Evolutionary conservation across 35 echinoderm and acorn worm species (phyloP), one percentile per base, ranked within the genome.

Genomic region (Stichopus chloronotus): DNA sequence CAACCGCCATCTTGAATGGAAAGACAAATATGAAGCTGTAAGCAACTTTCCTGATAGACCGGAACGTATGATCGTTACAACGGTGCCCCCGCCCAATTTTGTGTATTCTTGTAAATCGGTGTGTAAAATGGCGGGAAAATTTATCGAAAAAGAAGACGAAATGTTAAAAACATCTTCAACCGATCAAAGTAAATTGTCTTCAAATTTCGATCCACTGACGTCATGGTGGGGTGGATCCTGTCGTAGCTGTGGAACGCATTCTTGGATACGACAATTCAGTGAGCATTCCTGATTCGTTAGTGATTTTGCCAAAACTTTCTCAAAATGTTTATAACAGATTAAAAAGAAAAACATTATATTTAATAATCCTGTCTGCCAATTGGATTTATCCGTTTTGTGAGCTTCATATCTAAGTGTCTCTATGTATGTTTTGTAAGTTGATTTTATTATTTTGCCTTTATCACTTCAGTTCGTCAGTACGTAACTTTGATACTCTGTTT

Each of bases 201-300:
- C n/a, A 11, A 52, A 83, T 56, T 83, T 83, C 55, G 80, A 83
- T 14, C 80, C 80, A 83, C 12, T 52, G 11, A 83, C 80, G 8
- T 83, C 80, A 12, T 83, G 80, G 80, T 83, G 80, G 80, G 80
- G 80, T 16, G 80, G 80, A 5, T 83, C 80, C 7, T 83, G 80
- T 56, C 43, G 6, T 83, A 55, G 19, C 8, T 83, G 80, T 83
- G 80, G 80, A n/a, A 19, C 80, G n/a, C 80, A n/a, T 43, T 52
- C 52, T 83, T 83, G 80, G 80, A 83, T 83, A 13, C 80, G 80
- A 13, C 80, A 83, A 10, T 83, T 83, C 14, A 83, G 12, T 19
- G 23, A 43, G 21, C 52, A 8, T 6, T 5, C 76, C 10, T n/a
- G 30, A 43, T 43, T 43, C 30, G 3, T 0, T 43, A 43, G 30